phyloP scores from a whole-genome alignment of 2,888 invertebrate species.

The Archips crataeganus region DNA sequence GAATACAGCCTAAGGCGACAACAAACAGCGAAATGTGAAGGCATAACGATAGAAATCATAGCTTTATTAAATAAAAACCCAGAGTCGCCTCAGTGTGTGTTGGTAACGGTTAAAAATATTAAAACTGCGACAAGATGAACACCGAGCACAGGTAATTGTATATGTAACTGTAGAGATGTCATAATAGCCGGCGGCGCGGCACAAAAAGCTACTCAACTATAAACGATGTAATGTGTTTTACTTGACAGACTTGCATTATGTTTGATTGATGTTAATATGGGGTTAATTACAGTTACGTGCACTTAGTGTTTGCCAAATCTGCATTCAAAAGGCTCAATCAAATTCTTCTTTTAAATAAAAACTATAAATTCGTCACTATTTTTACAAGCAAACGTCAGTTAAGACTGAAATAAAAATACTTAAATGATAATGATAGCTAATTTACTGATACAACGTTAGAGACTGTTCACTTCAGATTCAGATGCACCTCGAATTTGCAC shows the following conservation, averaged over 20 bases:
- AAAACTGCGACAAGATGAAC: slow-evolving; percentile 6
- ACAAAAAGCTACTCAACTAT: slow-evolving; percentile 41
- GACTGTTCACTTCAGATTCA: neutral
- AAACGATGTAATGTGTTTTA: slow-evolving; percentile 33
- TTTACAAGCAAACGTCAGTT: too few relatives aligned
- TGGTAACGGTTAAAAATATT: slow-evolving; percentile 12
- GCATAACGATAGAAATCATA: neutral
- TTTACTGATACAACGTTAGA: neutral
- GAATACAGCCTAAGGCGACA: too few relatives aligned
- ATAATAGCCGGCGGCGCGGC: slow-evolving; percentile 31
- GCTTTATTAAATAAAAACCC: neutral
- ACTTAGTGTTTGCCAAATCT: slow-evolving; percentile 18
- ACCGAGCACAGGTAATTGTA: slow-evolving; percentile 21
- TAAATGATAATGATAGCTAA: too few relatives aligned
- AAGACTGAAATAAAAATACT: too few relatives aligned
- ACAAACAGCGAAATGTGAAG: too few relatives aligned
- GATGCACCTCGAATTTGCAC: neutral
- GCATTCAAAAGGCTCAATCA: neutral
- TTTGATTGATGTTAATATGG: slow-evolving; percentile 30
- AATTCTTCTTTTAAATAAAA: slow-evolving; percentile 6
- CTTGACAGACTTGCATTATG: slow-evolving; percentile 36
- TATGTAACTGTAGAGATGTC: slow-evolving; percentile 35
- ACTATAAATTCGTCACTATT: neutral
- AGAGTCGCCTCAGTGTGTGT: neutral
- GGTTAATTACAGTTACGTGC: slow-evolving; percentile 23